Conservation (phyloP, 2,888 invertebrate genomes). For the Frankliniella fusca region DNA sequence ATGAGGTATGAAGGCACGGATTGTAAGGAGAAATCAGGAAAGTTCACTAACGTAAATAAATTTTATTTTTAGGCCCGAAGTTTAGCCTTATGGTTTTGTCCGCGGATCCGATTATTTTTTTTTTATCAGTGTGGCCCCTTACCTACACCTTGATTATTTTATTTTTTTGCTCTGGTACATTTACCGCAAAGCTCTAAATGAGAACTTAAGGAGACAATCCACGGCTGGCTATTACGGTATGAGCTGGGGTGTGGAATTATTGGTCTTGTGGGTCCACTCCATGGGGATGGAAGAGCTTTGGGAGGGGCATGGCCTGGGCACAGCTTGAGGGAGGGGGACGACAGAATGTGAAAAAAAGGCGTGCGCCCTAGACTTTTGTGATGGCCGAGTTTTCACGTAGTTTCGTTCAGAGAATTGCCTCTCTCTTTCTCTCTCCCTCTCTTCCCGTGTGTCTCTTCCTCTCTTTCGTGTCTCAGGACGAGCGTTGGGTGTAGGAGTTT, state of each 20-base stretch:
- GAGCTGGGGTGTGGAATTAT: slow-evolving; percentile 15
- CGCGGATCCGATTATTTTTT: no score
- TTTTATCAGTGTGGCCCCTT: no score
- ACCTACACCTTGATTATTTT: no score
- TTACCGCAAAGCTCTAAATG: not conserved
- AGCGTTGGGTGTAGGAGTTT: not conserved
- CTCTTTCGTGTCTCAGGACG: not conserved
- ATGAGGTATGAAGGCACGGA: no score
- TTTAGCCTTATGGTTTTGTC: no score
- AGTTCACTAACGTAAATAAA: no score
- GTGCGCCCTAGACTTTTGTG: not conserved
- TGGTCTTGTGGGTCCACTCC: slow-evolving; percentile 24
- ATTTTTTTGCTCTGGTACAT: not conserved
- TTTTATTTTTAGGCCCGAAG: not conserved
- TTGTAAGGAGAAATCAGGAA: no score
- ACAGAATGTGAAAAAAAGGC: not conserved
- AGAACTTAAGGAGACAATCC: slow-evolving; percentile 15
- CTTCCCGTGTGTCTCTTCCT: not conserved
- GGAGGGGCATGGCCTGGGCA: not conserved
- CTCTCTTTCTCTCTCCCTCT: not conserved
- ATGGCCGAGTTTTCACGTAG: slow-evolving; percentile 23
- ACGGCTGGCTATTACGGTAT: not conserved
- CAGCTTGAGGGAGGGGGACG: not conserved
- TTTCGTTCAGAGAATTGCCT: slow-evolving; percentile 26
- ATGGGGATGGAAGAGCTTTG: not conserved